Evolutionary conservation across 2,797 vertebrate genomes (phyloP).

Genomic region (Pristis pectinata): DNA sequence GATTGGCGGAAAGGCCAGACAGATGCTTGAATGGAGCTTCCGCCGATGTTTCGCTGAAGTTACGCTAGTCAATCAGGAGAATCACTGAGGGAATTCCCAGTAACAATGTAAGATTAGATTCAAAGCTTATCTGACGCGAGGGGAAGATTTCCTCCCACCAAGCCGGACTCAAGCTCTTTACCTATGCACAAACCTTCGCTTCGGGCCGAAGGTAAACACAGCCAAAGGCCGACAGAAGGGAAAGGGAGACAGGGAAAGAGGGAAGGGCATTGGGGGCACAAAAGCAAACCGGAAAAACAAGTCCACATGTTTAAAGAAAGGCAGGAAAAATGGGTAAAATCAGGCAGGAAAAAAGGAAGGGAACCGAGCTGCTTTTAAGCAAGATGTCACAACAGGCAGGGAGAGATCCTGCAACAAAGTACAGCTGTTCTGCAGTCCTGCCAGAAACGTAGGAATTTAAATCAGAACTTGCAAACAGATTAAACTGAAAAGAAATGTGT

Average conservation of each 20-base stretch:
- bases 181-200: not conserved
- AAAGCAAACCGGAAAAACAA: slow-evolving; percentile 23
- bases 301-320: not conserved
- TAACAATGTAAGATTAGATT: not conserved
- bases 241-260: slow-evolving; percentile 25
- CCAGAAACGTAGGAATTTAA: not conserved
- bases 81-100: not conserved
- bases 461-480: not conserved
- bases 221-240: not conserved
- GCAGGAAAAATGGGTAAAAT: not conserved
- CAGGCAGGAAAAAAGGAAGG: not conserved
- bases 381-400: too few species aligned
- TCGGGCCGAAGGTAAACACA: not conserved
- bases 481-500: not conserved
- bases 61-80: not conserved
- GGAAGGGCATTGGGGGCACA: slow-evolving; percentile 34
- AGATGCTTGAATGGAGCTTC: not conserved
- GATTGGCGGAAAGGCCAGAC: too few species aligned
- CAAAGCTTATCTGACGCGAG: not conserved
- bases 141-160: not conserved
- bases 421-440: not conserved
- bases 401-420: not conserved
- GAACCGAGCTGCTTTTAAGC: not conserved
- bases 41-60: not conserved
- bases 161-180: not conserved